A percentile compares a stretch with the other conserved stretches of the same genome.
Evolutionary conservation across 1,140 invertebrate species (phyloP).

Genomic region (Lanistes nyassanus): DNA sequence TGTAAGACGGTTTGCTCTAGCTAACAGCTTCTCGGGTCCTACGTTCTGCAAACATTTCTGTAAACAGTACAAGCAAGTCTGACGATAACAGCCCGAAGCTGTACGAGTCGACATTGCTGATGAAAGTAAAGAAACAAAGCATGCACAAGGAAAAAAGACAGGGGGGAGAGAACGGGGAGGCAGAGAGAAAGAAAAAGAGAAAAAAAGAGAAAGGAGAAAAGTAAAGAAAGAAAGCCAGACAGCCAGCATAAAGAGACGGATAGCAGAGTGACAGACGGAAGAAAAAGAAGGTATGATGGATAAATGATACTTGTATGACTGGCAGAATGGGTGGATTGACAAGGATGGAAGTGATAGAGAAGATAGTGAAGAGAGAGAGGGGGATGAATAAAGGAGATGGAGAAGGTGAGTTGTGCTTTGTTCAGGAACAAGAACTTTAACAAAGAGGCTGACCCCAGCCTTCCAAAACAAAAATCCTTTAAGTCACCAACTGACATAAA

Average conservation of each 20-base stretch:
- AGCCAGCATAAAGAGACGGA: neutral
- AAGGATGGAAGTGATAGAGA: neutral
- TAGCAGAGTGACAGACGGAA: neutral
- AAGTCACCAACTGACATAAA: no score
- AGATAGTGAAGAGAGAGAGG: neutral
- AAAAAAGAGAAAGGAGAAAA: neutral
- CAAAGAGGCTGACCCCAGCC: no score
- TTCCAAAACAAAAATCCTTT: no score
- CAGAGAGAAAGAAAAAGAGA: no score
- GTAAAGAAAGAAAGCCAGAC: neutral
- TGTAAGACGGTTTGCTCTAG: neutral
- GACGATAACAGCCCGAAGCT: no score
- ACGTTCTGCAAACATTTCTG: neutral
- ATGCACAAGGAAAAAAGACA: neutral
- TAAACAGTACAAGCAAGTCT: neutral
- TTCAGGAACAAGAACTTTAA: no score
- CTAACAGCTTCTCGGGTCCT: neutral
- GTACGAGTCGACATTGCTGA: no score
- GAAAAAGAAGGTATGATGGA: neutral
- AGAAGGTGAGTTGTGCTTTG: no score
- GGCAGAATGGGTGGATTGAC: neutral
- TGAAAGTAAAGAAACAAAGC: neutral
- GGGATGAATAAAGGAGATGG: neutral
- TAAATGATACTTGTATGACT: neutral
- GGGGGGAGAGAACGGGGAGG: neutral